These are phyloP conservation scores for Cosmopolites sordidus DNA, from an alignment of 2,888 invertebrate genomes.

Conservation along the genomic window DNA sequence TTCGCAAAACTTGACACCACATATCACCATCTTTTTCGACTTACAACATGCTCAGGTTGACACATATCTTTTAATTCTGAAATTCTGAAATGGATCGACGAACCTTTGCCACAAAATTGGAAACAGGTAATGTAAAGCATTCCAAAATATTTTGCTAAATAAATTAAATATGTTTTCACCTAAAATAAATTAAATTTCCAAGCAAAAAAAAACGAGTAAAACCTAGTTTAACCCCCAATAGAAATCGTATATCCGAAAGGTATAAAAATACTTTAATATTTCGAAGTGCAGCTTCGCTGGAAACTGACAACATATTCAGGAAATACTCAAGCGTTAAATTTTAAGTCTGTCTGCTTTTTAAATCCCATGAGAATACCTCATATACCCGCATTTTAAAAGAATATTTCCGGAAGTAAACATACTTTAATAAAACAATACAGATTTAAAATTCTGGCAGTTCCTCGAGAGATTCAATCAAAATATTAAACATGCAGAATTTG, in stretches of 20 bases:
- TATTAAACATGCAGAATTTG: conserved; percentile 73
- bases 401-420: conserved; percentile 62
- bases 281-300: conserved; percentile 93
- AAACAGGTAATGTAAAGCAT: too few species aligned
- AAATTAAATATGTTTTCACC: too few species aligned
- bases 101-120: too few species aligned
- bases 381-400: conserved; percentile 93
- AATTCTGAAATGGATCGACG: too few species aligned
- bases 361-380: conserved; percentile 91
- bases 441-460: conserved; percentile 93
- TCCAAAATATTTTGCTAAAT: too few species aligned
- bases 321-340: conserved; percentile 79
- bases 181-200: too few species aligned
- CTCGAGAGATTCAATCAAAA: conserved; percentile 80
- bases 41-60: too few species aligned
- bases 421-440: conserved; percentile 32
- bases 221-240: background rate
- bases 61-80: too few species aligned
- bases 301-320: conserved; percentile 94
- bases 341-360: too few species aligned
- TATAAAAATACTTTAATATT: conserved; percentile 97
- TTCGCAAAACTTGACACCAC: too few species aligned
- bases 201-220: background rate
- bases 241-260: conserved; percentile 92
- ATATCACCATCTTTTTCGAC: too few species aligned